A percentile compares a stretch with the other conserved stretches of the same genome.
Evolutionary conservation across 2,888 invertebrate species (phyloP).

Genomic region (Torymus aiolomorphi): DNA sequence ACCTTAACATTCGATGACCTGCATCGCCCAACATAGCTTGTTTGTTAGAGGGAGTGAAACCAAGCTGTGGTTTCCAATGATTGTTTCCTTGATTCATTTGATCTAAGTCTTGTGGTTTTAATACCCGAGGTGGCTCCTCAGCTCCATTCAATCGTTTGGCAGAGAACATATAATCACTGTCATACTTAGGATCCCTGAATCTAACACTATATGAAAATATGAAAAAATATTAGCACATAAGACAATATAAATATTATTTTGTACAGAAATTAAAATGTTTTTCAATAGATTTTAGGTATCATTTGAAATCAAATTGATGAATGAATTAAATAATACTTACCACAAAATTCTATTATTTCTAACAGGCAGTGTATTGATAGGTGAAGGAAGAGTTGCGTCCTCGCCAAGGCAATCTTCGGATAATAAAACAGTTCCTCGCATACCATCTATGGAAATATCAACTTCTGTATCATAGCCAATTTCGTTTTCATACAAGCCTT

Average conservation of each 20-base stretch:
- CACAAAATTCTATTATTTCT: constrained; percentile 76
- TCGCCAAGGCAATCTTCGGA: constrained; percentile 83
- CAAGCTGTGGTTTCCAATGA: constrained; percentile 85
- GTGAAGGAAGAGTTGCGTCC: constrained; percentile 83
- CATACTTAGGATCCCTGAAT: too few species aligned
- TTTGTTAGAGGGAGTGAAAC: constrained; percentile 83
- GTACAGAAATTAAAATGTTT: too few species aligned
- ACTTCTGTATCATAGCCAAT: constrained; percentile 77
- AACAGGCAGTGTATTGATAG: constrained; percentile 83
- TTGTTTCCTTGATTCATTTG: constrained; percentile 78
- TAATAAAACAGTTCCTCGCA: constrained; percentile 87
- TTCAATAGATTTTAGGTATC: too few species aligned
- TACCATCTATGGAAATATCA: constrained; percentile 85
- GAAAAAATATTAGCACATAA: too few species aligned
- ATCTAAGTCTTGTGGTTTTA: too few species aligned
- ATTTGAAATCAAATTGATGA: too few species aligned
- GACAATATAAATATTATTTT: too few species aligned
- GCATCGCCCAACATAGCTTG: constrained; percentile 82
- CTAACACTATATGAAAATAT: too few species aligned
- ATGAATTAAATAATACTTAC: constrained; percentile 66
- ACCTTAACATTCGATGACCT: constrained; percentile 86
- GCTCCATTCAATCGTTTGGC: too few species aligned
- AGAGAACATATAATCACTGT: too few species aligned
- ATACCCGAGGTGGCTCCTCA: too few species aligned
- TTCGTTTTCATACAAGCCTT: constrained; percentile 84